phyloP scores from a whole-genome alignment of 1,140 invertebrate genomes.

The Paraescarpia echinospica region DNA sequence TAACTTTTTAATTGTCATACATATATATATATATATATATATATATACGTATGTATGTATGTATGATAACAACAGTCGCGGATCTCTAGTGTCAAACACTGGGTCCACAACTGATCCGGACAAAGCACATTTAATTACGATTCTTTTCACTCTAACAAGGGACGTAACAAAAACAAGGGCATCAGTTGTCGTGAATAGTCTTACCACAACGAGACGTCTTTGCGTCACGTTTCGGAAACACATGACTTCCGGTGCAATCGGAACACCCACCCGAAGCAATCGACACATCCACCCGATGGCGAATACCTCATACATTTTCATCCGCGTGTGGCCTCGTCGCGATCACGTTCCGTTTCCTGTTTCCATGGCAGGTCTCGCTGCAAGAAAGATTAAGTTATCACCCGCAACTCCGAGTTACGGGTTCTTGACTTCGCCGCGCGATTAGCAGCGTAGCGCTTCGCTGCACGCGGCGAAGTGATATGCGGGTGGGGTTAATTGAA shows the following conservation, averaged over 20 bases:
- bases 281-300: not conserved
- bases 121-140: too few species aligned
- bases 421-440: not conserved
- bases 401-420: not conserved
- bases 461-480: not conserved
- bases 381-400: slow-evolving; percentile 6
- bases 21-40: not conserved
- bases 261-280: not conserved
- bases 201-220: not conserved
- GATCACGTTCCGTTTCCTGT: not conserved
- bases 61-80: not conserved
- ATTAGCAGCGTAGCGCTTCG: not conserved
- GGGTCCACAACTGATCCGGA: too few species aligned
- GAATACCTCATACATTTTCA: slow-evolving; percentile 6
- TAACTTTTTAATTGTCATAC: too few species aligned
- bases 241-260: not conserved
- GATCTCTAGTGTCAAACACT: too few species aligned
- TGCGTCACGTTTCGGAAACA: not conserved
- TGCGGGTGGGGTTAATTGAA: not conserved
- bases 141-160: too few species aligned
- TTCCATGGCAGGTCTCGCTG: not conserved
- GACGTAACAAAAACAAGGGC: too few species aligned
- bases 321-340: not conserved
- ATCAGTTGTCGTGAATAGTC: not conserved
- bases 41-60: not conserved